Evolutionary conservation across 2,113 vertebrate genomes (phyloP).

Genomic region (Halichoeres trimaculatus): DNA sequence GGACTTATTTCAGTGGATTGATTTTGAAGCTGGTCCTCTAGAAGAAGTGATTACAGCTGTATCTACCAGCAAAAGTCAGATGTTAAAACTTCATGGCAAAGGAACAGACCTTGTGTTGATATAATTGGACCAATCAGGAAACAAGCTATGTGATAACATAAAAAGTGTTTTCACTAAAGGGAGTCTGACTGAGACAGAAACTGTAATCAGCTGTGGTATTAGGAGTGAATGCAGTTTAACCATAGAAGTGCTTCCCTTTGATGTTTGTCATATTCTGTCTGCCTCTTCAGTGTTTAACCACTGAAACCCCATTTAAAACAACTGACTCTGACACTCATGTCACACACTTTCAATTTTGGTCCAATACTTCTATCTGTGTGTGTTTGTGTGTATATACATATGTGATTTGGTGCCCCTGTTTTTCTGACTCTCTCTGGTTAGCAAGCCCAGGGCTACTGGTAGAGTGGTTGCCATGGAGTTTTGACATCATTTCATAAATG

Average conservation of each 20-base stretch:
- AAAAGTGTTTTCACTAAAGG: too few relatives aligned
- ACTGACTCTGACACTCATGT: constrained; percentile 29
- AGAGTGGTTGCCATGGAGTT: constrained; percentile 78
- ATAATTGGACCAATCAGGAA: too few relatives aligned
- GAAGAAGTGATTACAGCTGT: too few relatives aligned
- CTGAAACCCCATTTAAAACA: too few relatives aligned
- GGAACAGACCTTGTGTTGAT: too few relatives aligned
- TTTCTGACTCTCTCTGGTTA: constrained; percentile 60
- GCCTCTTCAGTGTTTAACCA: constrained; percentile 2
- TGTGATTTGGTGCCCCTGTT: constrained; percentile 25
- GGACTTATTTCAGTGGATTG: too few relatives aligned
- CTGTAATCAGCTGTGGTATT: constrained; percentile 16
- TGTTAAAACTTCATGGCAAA: too few relatives aligned
- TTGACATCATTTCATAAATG: constrained; percentile 80
- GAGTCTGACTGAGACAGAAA: neutral
- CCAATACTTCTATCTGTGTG: constrained; percentile 4
- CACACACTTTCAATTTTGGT: constrained; percentile 30
- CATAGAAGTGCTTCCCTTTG: neutral
- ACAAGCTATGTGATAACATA: too few relatives aligned
- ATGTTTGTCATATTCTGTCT: constrained; percentile 35
- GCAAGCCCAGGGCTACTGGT: constrained; percentile 65
- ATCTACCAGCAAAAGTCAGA: too few relatives aligned
- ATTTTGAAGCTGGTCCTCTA: too few relatives aligned
- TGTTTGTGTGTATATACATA: constrained; percentile 10
- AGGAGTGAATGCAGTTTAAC: constrained; percentile 17